These are phyloP conservation scores for Calidris pygmaea DNA, from an alignment of 2,113 vertebrate species.

Conservation along the genomic window DNA sequence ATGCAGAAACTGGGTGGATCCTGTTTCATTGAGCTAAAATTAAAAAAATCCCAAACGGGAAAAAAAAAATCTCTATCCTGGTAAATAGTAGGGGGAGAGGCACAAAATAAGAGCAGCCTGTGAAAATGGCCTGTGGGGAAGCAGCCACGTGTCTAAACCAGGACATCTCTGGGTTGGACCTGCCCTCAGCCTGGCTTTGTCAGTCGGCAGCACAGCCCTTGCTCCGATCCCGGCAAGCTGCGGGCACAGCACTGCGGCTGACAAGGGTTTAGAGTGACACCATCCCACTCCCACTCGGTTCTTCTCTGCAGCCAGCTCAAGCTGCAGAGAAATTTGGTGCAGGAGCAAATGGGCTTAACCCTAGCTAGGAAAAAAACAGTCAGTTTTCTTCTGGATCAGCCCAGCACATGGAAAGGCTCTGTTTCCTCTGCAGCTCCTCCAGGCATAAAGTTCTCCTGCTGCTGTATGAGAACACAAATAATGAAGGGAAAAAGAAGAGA, in stretches of 20 bases:
- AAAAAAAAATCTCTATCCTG: neutral
- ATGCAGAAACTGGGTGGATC: neutral
- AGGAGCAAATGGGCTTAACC: neutral
- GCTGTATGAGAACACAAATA: neutral
- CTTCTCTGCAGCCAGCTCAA: neutral
- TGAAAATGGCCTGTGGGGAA: neutral
- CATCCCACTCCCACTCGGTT: neutral
- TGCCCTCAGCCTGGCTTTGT: neutral
- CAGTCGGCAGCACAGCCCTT: neutral
- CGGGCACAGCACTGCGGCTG: neutral
- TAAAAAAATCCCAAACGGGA: neutral
- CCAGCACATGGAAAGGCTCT: neutral
- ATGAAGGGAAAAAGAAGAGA: neutral
- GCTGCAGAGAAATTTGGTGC: neutral
- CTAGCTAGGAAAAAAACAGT: neutral
- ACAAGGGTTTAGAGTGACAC: neutral
- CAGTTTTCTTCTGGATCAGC: neutral
- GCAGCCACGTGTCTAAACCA: neutral
- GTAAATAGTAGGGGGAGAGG: neutral
- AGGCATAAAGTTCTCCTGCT: neutral
- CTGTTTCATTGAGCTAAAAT: neutral
- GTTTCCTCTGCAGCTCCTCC: neutral
- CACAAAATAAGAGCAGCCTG: neutral
- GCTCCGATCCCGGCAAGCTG: fast-evolving
- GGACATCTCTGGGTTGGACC: neutral